Evolutionary conservation across 2,888 invertebrate genomes (phyloP), one percentile per base, ranked within the genome.

Genomic region (Phania funesta): DNA sequence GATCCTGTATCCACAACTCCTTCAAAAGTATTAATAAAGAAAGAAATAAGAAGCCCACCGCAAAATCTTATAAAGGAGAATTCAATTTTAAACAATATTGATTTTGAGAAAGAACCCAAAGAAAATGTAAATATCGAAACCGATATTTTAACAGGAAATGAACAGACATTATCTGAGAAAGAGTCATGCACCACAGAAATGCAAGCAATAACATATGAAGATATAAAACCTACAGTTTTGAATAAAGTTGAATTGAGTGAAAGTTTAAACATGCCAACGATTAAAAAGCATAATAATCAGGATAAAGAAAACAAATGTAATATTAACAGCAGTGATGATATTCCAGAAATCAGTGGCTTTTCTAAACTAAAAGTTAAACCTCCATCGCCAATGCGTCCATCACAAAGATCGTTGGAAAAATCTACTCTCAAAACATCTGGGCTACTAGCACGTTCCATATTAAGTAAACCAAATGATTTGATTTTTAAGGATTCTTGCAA

Each of bases 401-500:
- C 76, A 44, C 70, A 82, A 41, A 29, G 24, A 20, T 48, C 20
- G 9, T 9, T n/a, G 20, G 62, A 83, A n/a, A 77, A 58, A 13
- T 1, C 20, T 7, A 41, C 46, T 2, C 1, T 26, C 41, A 41
- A 54, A 20, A 58, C 24, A n/a, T 16, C 26, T 24, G 38, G 56
- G 1, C 48, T 65, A n/a, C 73, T 82, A 0, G 38, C 79, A 11
- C 82, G 73, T 83, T 85, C 86, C 1, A 86, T 85, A 70, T 77
- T 86, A 7, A 68, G 54, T 4, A 87, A 86, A 52, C 82, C 11
- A 5, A 85, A 86, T 1, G 85, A 88, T 38, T 52, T 87, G 0
- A 86, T 90, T 5, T 84, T 82, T 22, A 87, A 86, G 26, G 86
- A 87, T 20, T 71, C 58, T 0, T 22, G 29, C 1, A 89, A 90